These are phyloP conservation scores for Indicator indicator DNA, from an alignment of 2,113 vertebrate species.

Conservation along the genomic window DNA sequence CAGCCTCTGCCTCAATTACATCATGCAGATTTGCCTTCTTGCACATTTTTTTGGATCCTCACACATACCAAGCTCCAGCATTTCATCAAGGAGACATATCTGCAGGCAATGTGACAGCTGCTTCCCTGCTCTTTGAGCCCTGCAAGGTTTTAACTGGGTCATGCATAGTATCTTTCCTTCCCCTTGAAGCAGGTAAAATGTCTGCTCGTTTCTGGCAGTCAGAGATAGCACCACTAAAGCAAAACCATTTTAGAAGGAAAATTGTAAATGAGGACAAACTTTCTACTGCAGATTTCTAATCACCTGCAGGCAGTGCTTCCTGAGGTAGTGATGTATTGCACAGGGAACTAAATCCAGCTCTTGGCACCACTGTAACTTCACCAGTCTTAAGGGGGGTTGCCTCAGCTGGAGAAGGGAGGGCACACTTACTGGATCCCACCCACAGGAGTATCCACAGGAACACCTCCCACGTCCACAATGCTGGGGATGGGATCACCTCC, in stretches of 20 bases:
- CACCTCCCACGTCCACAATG: neutral
- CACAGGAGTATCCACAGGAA: neutral
- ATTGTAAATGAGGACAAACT: neutral
- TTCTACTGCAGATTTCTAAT: neutral
- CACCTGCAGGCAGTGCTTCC: neutral
- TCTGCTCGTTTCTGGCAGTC: neutral
- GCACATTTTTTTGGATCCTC: conserved; percentile 31
- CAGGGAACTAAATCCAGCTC: neutral
- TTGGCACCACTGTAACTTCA: neutral
- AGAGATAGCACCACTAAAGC: neutral
- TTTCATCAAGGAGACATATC: conserved; percentile 28
- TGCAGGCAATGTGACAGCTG: conserved; percentile 56
- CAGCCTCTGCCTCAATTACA: neutral
- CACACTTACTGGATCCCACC: neutral
- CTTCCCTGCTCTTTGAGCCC: conserved; percentile 25
- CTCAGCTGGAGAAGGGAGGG: neutral
- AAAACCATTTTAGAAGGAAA: neutral
- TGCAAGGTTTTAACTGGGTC: conserved; percentile 50
- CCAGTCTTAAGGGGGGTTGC: neutral
- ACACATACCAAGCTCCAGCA: neutral
- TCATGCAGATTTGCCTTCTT: neutral
- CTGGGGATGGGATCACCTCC: neutral
- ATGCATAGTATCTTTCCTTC: neutral
- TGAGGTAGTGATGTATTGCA: neutral
- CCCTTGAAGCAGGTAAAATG: conserved; percentile 51